These are phyloP conservation scores for Drosophila yooni DNA, from an alignment of 2,888 invertebrate species.

Conservation along the genomic window DNA sequence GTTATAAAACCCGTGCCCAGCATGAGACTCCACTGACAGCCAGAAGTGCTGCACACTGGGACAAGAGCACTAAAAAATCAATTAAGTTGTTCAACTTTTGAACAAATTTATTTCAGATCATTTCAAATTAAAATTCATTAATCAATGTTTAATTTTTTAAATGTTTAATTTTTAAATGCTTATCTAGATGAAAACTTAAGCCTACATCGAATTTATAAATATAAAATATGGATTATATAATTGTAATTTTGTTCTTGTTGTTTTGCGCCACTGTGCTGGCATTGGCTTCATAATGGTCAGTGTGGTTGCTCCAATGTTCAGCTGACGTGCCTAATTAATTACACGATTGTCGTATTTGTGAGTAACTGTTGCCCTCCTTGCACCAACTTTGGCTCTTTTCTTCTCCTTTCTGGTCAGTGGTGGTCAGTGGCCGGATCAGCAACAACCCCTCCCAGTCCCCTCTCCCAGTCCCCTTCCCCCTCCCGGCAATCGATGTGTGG, in stretches of 20 bases:
- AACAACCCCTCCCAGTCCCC: neutral
- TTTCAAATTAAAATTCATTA: neutral
- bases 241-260: too few relatives aligned
- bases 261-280: conserved; percentile 50
- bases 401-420: conserved; percentile 13
- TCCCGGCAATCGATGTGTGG: conserved; percentile 56
- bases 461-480: too few relatives aligned
- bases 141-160: too few relatives aligned
- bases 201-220: neutral
- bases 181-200: too few relatives aligned
- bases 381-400: conserved; percentile 39
- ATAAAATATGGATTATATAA: neutral
- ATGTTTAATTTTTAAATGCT: too few relatives aligned
- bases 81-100: neutral
- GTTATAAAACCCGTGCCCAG: conserved; percentile 71
- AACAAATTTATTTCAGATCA: neutral
- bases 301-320: conserved; percentile 69
- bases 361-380: conserved; percentile 59
- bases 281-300: conserved; percentile 34
- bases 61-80: neutral
- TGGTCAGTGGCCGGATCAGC: conserved; percentile 44
- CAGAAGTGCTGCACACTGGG: conserved; percentile 63
- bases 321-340: conserved; percentile 84
- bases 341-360: conserved; percentile 79
- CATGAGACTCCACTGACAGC: conserved; percentile 55